These are phyloP conservation scores for Temnothorax nylanderi DNA, from an alignment of 1,140 invertebrate genomes.

Conservation along the genomic window DNA sequence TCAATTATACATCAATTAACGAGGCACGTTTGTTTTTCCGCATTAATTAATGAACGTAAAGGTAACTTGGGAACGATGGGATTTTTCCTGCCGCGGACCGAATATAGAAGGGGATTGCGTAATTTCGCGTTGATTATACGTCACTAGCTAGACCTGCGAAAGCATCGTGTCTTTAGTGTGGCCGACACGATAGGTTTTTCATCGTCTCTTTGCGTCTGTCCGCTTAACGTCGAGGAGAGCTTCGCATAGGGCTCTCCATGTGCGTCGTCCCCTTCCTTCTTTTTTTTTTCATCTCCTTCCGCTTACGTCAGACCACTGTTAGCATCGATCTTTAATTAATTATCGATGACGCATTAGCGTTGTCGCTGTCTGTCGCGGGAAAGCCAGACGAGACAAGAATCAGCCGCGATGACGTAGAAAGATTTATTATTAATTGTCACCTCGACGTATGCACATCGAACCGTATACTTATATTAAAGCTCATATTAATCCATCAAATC, in stretches of 20 bases:
- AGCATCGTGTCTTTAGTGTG: constrained; percentile 74
- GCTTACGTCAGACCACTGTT: constrained; percentile 72
- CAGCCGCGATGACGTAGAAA: constrained; percentile 58
- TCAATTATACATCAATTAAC: constrained; percentile 84
- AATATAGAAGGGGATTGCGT: constrained; percentile 20
- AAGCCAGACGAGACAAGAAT: constrained; percentile 52
- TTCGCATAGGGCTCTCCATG: constrained; percentile 65
- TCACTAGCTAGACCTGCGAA: constrained; percentile 26
- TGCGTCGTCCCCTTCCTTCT: constrained; percentile 66
- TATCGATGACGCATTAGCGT: constrained; percentile 73
- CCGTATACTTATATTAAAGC: not conserved
- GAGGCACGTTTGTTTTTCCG: constrained; percentile 81
- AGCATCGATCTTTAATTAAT: constrained; percentile 79
- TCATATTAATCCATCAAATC: not conserved
- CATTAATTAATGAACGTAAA: constrained; percentile 84
- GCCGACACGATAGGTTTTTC: constrained; percentile 75
- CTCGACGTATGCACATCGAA: not conserved
- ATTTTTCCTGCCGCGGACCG: constrained; percentile 57
- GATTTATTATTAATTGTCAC: constrained; percentile 58
- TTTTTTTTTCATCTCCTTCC: constrained; percentile 61
- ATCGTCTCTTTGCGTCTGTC: constrained; percentile 72
- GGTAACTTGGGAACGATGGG: constrained; percentile 66
- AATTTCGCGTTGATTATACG: constrained; percentile 71
- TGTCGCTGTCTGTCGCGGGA: constrained; percentile 40
- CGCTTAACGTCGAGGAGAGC: constrained; percentile 71